Evolutionary conservation across 2,888 invertebrate genomes (phyloP), one percentile per base, ranked within the genome.

Genomic region (Oscheius myriophilus): DNA sequence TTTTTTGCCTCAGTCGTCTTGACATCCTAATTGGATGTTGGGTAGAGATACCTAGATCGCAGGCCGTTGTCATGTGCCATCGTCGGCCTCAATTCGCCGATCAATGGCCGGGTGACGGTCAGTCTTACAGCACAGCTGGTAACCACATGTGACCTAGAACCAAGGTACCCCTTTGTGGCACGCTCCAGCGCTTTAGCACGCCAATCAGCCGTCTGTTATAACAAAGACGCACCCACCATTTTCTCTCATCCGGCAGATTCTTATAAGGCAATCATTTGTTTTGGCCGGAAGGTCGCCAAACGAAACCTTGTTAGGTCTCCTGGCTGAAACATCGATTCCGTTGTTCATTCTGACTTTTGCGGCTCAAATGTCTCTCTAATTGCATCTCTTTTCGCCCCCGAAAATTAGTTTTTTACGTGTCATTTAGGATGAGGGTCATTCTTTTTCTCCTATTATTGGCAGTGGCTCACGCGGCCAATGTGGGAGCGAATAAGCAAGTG

Each of bases 71-170:
- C 33, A 33, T 33, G 33, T 33, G 33, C 33, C 33, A 33, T 23
- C 12, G 33, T 11, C 54, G 25, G 33, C 54, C 26, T 54, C n/a
- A 26, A 33, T 26, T 33, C 26, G 18, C 54, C 33, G 43, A 58
- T 58, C 58, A 58, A 58, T 58, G 41, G 26, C 25, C 49, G 18
- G 23, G 49, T 49, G 46, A 61, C 25, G 61, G 61, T 61, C 46
- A 61, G 25, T 23, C 46, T 33, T 45, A 61, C 49, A 11, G 46
- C 46, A 49, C 49, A 49, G 49, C 49, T 61, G 61, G 61, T 23
- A 16, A 49, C 54, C 12, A 14, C 49, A 49, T 61, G 61, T 61
- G 61, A 61, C 49, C 61, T 33, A 33, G 33, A 33, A 33, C n/a
- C 33, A 33, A 33, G 33, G 33, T 33, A 33, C 33, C 33, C 33